phyloP scores from a whole-genome alignment of 2,113 vertebrate species.

The Mobula hypostoma region DNA sequence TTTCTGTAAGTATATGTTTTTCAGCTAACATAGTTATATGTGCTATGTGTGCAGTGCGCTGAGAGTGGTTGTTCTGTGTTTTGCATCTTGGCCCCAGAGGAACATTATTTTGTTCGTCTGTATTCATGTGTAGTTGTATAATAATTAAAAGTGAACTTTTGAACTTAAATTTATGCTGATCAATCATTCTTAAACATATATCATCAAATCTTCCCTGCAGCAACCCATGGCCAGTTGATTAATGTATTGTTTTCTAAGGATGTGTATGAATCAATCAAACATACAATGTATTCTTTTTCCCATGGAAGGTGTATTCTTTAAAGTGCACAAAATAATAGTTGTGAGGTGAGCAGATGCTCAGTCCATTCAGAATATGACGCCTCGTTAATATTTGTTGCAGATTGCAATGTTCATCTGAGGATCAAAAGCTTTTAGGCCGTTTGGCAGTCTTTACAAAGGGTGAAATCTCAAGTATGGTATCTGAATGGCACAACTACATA shows the following conservation, averaged over 20 bases:
- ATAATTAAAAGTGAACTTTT: too few species aligned
- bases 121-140: too few species aligned
- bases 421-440: neutral
- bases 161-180: neutral
- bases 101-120: too few species aligned
- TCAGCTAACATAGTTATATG: too few species aligned
- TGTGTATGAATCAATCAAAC: neutral
- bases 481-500: neutral
- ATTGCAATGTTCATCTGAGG: neutral
- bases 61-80: too few species aligned
- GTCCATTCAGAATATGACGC: neutral
- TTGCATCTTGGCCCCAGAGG: too few species aligned
- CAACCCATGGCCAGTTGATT: too few species aligned
- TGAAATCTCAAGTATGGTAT: neutral
- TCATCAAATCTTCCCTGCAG: neutral
- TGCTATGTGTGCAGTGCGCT: too few species aligned
- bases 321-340: neutral
- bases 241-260: neutral
- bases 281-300: neutral
- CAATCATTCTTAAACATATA: neutral
- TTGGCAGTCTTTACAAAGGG: neutral
- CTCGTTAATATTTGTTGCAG: neutral
- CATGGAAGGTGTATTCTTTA: neutral
- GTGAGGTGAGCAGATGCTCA: neutral
- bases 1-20: too few species aligned